These are phyloP conservation scores for Halocynthia aurantium DNA, from an alignment of 23 tunicate genomes.

Conservation along the genomic window DNA sequence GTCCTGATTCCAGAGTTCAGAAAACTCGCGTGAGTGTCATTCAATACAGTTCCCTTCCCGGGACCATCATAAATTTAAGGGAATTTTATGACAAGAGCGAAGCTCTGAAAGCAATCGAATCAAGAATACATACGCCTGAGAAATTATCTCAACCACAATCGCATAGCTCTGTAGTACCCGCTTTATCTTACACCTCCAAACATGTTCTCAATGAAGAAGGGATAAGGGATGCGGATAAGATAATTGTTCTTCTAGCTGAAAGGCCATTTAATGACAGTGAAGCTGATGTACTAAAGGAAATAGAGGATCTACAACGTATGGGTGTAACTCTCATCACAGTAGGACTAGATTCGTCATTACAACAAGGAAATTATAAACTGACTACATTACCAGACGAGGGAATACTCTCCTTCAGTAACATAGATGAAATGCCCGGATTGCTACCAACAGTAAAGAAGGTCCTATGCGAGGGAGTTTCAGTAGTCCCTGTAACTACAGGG, in stretches of 20 bases:
- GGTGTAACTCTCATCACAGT: slow-evolving; percentile 19
- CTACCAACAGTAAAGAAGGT: neutral
- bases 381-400: slow-evolving; percentile 4
- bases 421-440: slow-evolving; percentile 7
- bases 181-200: slow-evolving; percentile 5
- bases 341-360: slow-evolving; percentile 9
- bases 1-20: neutral
- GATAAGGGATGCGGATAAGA: slow-evolving; percentile 1
- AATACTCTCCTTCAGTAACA: slow-evolving; percentile 4
- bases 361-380: slow-evolving; percentile 4
- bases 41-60: slow-evolving; percentile 24
- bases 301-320: neutral
- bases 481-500: neutral
- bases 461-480: slow-evolving; percentile 2
- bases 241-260: slow-evolving; percentile 18
- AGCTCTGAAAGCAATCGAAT: slow-evolving; percentile 12
- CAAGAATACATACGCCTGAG: neutral
- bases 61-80: slow-evolving; percentile 2
- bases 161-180: slow-evolving; percentile 5
- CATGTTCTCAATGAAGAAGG: slow-evolving; percentile 27
- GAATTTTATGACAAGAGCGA: neutral
- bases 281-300: neutral
- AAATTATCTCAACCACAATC: neutral
- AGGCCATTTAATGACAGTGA: slow-evolving; percentile 3
- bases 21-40: slow-evolving; percentile 33